Conservation (phyloP, 1,140 invertebrate species). For the Drosophila eugracilis region DNA sequence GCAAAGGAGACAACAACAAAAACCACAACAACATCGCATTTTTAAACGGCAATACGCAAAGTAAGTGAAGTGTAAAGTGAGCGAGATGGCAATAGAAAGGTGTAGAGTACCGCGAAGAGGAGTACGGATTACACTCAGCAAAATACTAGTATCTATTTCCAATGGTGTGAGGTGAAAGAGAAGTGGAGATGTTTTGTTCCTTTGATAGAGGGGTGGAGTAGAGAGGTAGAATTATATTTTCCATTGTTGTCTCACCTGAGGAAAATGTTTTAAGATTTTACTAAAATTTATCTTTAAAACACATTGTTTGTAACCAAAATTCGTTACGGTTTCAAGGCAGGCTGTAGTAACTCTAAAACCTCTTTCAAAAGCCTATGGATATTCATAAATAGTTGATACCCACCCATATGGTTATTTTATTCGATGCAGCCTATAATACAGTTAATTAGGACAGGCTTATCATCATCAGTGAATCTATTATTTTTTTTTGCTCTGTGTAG, state of each 20-base stretch:
- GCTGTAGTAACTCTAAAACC: no score
- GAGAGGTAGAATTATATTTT: no score
- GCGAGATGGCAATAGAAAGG: conserved; percentile 14
- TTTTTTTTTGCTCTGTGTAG: background rate
- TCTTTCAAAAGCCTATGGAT: no score
- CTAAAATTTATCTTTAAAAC: no score
- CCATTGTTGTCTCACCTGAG: no score
- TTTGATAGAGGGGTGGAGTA: no score
- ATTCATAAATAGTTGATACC: no score
- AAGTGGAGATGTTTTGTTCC: no score
- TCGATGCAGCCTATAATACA: background rate
- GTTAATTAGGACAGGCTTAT: background rate
- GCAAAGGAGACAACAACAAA: conserved; percentile 21
- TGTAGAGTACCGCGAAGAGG: background rate
- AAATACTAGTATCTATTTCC: background rate
- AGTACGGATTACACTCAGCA: background rate
- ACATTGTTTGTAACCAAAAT: no score
- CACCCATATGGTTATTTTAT: no score
- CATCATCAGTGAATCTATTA: background rate
- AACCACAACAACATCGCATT: conserved; percentile 62
- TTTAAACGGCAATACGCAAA: conserved; percentile 79
- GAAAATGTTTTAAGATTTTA: no score
- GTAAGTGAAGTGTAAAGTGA: conserved; percentile 65
- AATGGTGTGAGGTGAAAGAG: background rate
- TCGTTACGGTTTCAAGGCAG: no score